Conservation (phyloP, 2,888 invertebrate species). For the Lacanobia oleracea region DNA sequence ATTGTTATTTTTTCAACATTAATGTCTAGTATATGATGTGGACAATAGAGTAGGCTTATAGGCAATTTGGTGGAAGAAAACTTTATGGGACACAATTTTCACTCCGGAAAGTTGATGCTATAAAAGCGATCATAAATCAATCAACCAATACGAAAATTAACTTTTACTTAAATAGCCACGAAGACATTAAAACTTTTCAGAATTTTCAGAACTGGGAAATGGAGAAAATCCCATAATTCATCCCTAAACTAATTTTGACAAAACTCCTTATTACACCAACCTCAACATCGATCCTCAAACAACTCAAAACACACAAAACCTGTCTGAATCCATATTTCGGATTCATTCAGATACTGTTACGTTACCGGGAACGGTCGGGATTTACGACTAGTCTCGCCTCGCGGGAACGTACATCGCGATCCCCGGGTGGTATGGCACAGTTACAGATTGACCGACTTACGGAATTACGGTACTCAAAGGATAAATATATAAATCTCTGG, state of each 20-base stretch:
- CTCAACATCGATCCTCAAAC: background rate
- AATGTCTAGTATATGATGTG: no score
- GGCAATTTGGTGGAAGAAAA: background rate
- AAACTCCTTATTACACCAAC: background rate
- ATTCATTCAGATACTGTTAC: constrained; percentile 76
- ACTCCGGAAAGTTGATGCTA: background rate
- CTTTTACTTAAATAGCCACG: background rate
- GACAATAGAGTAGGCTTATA: no score
- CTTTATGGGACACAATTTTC: background rate
- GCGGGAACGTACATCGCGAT: constrained; percentile 66
- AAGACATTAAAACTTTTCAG: no score
- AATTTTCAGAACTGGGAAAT: no score
- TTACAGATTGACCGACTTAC: constrained; percentile 81
- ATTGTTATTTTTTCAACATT: background rate
- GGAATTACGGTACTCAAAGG: constrained; percentile 70
- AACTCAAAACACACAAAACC: constrained; percentile 17
- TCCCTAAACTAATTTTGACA: background rate
- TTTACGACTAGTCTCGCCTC: constrained; percentile 74
- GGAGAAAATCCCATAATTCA: no score
- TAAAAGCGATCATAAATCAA: background rate
- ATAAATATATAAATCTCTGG: constrained; percentile 56
- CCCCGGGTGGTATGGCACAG: constrained; percentile 83
- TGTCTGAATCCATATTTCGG: constrained; percentile 50
- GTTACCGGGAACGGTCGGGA: constrained; percentile 74
- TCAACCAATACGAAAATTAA: background rate